phyloP scores from a whole-genome alignment of 2,113 vertebrate genomes.

The Brachyhypopomus gauderio region DNA sequence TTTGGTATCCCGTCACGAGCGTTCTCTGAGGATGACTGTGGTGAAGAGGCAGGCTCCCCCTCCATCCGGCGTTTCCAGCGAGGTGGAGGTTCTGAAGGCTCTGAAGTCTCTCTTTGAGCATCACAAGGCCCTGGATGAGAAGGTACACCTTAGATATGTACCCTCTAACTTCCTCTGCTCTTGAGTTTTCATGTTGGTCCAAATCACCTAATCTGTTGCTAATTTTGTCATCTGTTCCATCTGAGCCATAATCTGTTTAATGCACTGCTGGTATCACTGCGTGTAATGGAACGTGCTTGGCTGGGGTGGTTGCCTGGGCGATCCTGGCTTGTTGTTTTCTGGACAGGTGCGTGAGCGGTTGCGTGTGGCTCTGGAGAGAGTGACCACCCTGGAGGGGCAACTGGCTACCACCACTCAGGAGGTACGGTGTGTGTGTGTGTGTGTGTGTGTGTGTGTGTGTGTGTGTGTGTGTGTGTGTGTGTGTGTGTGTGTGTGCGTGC shows the following conservation, averaged over 20 bases:
- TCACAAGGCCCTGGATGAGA: constrained; percentile 96
- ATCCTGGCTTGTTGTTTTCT: constrained; percentile 19
- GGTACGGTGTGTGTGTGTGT: constrained; percentile 67
- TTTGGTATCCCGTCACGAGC: constrained; percentile 93
- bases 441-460: constrained; percentile 14
- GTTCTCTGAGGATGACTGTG: constrained; percentile 95
- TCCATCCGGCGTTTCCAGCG: constrained; percentile 93
- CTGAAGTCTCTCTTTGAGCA: constrained; percentile 97
- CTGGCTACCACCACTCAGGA: constrained; percentile 85
- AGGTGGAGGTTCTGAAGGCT: constrained; percentile 96
- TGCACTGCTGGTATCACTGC: not conserved
- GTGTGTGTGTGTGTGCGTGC: constrained; percentile 15
- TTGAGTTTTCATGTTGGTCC: too few species aligned
- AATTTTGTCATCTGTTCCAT: too few species aligned
- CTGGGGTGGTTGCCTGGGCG: not conserved
- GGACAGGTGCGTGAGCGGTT: constrained; percentile 90
- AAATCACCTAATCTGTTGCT: too few species aligned
- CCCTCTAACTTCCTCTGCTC: too few species aligned
- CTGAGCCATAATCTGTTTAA: not conserved
- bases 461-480: constrained; percentile 16
- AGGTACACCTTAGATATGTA: constrained; percentile 73
- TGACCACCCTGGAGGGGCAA: constrained; percentile 89
- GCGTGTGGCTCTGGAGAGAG: constrained; percentile 88
- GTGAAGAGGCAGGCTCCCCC: constrained; percentile 95
- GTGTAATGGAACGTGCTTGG: not conserved